A percentile compares a stretch with the other conserved stretches of the same genome.
phyloP scores from a whole-genome alignment of 2,888 invertebrate genomes.

The Heliconius erato region DNA sequence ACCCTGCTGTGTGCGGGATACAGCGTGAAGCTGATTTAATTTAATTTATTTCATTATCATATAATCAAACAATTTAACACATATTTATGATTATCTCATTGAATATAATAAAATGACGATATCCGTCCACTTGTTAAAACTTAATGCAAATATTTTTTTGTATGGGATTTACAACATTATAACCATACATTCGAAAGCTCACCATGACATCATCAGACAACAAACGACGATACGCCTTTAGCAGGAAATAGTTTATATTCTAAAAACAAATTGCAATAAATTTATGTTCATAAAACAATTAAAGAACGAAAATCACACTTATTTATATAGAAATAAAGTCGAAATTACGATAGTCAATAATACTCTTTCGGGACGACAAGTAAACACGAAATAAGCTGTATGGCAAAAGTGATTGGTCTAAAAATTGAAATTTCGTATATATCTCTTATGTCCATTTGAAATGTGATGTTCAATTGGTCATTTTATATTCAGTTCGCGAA shows the following conservation, averaged over 20 bases:
- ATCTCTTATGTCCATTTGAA: conserved; percentile 72
- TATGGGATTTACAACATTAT: conserved; percentile 54
- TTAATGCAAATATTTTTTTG: conserved; percentile 36
- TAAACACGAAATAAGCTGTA: conserved; percentile 67
- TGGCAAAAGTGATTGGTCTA: conserved; percentile 71
- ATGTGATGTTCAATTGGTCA: conserved; percentile 74
- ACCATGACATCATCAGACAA: conserved; percentile 76
- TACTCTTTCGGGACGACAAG: conserved; percentile 31
- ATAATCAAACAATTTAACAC: background rate
- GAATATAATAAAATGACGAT: conserved; percentile 35
- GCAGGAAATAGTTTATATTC: conserved; percentile 84
- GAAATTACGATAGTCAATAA: conserved; percentile 35
- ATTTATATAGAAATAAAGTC: conserved; percentile 36
- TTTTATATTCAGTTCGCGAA: conserved; percentile 81
- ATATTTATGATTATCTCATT: background rate
- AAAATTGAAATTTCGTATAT: conserved; percentile 71
- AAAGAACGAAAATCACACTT: conserved; percentile 55
- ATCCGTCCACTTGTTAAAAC: conserved; percentile 44
- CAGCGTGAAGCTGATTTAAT: no score
- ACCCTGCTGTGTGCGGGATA: no score
- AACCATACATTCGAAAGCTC: conserved; percentile 63
- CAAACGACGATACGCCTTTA: conserved; percentile 73
- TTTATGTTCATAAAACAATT: conserved; percentile 50
- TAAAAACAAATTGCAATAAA: conserved; percentile 78
- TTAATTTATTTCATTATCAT: no score